phyloP scores from a whole-genome alignment of 2,113 vertebrate species.

The Tringa solitaria region DNA sequence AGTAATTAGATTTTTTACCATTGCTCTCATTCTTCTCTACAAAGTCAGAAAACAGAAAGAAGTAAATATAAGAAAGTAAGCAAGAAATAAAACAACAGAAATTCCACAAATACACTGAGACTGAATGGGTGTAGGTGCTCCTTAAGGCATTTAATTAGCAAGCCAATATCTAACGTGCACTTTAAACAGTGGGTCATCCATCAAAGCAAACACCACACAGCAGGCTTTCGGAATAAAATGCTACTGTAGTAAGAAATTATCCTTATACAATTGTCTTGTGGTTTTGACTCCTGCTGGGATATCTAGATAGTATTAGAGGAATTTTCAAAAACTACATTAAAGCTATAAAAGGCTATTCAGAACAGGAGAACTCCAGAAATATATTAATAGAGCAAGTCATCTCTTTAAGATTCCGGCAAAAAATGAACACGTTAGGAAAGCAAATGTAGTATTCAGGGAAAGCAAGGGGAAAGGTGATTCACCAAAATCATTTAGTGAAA shows the following conservation, averaged over 20 bases:
- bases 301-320: slow-evolving; percentile 75
- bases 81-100: slow-evolving; percentile 42
- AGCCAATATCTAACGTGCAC: slow-evolving; percentile 57
- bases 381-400: slow-evolving; percentile 68
- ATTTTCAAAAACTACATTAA: slow-evolving; percentile 76
- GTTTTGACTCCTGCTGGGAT: slow-evolving; percentile 72
- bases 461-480: slow-evolving; percentile 30
- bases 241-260: slow-evolving; percentile 76
- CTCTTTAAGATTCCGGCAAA: slow-evolving; percentile 51
- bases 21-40: not conserved
- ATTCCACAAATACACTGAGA: slow-evolving; percentile 11
- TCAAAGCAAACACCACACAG: slow-evolving; percentile 65
- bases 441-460: slow-evolving; percentile 23
- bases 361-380: slow-evolving; percentile 65
- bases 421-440: slow-evolving; percentile 48
- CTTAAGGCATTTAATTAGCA: slow-evolving; percentile 74
- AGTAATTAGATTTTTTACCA: not conserved
- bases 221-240: slow-evolving; percentile 71
- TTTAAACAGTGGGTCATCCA: slow-evolving; percentile 74
- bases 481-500: slow-evolving; percentile 33
- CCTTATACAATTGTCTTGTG: slow-evolving; percentile 69
- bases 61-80: not conserved
- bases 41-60: slow-evolving; percentile 8
- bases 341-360: slow-evolving; percentile 66
- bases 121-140: slow-evolving; percentile 35